These are phyloP conservation scores for Xylophagus ater DNA, from an alignment of 2,888 invertebrate species.

Conservation along the genomic window DNA sequence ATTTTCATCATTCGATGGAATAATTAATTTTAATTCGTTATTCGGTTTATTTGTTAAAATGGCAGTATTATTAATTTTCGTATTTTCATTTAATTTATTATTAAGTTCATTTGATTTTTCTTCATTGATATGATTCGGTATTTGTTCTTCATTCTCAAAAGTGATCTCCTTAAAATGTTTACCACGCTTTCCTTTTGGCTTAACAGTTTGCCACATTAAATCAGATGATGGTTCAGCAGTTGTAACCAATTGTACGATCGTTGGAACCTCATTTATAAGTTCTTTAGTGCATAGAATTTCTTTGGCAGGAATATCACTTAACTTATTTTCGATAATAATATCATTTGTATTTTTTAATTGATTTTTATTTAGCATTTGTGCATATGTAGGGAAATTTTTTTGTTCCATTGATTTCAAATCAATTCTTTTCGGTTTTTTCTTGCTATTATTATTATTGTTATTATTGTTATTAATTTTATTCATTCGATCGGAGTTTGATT, in stretches of 20 bases:
- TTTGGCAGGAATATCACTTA: too few relatives aligned
- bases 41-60: too few relatives aligned
- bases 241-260: neutral
- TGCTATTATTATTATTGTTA: neutral
- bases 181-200: conserved; percentile 13
- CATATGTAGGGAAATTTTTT: conserved; percentile 13
- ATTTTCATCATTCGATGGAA: too few relatives aligned
- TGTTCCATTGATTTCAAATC: neutral
- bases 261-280: neutral
- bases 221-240: neutral
- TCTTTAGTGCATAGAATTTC: too few relatives aligned
- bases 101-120: neutral
- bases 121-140: neutral
- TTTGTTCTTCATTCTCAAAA: neutral
- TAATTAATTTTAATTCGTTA: too few relatives aligned
- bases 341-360: too few relatives aligned
- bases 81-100: neutral
- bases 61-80: too few relatives aligned
- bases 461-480: neutral
- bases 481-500: neutral
- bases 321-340: too few relatives aligned
- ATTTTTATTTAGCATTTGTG: conserved; percentile 15
- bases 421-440: neutral
- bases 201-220: conserved; percentile 16
- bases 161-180: conserved; percentile 6